Evolutionary conservation across 2,797 vertebrate genomes (phyloP), one percentile per base, ranked within the genome.

Genomic region (Pempheris klunzingeri): DNA sequence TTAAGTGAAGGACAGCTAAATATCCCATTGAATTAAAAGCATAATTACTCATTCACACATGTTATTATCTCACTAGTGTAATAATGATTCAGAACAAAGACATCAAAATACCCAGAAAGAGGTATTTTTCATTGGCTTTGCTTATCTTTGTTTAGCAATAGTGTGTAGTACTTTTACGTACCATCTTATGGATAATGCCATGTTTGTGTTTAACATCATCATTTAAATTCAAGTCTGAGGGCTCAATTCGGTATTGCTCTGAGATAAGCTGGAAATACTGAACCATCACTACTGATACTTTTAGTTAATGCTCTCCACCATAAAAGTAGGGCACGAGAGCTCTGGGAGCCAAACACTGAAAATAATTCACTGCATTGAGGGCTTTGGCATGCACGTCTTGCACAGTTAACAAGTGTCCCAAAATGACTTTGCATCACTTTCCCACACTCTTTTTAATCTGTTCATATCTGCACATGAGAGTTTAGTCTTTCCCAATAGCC

Each of bases 261-360:
- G 44, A 83, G 75, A 86, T 80, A 66, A 68, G 65, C 58, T 82
- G 69, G 38, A 82, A 85, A 87, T 60, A 83, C 26, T 70, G 68
- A 83, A 74, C 80, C 55, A 74, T 81, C 78, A 60, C 54, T n/a
- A 24, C 80, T 62, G 78, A 83, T 77, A 78, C 80, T 81, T 81
- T 82, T 69, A 86, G 81, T 83, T 83, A 83, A 88, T 74, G 84
- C 81, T 85, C 74, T 74, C 63, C 65, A 63, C 55, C 70, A 70
- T 80, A 69, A 86, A 90, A 90, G 74, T 89, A 84, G 90, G 90
- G 58, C 87, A 88, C 1, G 14, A 80, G 86, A 83, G 76, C 80
- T 78, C 67, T 78, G 83, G 84, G 80, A 87, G 84, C 55, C 65
- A 85, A 88, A 87, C 77, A 76, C 54, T 80, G 77, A 79, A 86